A percentile compares a stretch with the other conserved stretches of the same genome.
Evolutionary conservation across 30 jellyfish, hydroid and myxozoan genomes (phyloP).

Genomic region (Sanderia malayensis): DNA sequence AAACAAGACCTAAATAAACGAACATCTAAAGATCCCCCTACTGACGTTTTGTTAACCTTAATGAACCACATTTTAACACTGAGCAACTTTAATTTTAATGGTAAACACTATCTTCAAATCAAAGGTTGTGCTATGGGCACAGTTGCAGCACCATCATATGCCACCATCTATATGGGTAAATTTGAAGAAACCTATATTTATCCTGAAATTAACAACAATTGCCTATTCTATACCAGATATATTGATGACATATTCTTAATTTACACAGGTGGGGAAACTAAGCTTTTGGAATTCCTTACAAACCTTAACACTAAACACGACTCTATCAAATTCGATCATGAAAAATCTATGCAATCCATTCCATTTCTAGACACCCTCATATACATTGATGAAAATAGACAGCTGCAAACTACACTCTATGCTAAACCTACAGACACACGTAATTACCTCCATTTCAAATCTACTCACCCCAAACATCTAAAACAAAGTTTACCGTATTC

Average conservation of each 20-base stretch:
- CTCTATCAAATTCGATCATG: slow-evolving; percentile 24
- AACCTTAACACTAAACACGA: slow-evolving; percentile 11
- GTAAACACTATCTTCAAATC: slow-evolving; percentile 30
- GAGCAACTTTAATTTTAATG: slow-evolving; percentile 21
- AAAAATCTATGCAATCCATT: neutral
- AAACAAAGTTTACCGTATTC: slow-evolving; percentile 30
- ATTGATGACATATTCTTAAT: slow-evolving; percentile 36
- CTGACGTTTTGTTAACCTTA: neutral
- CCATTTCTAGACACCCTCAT: slow-evolving; percentile 14
- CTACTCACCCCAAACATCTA: slow-evolving; percentile 23
- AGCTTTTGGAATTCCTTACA: neutral
- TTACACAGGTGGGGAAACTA: slow-evolving; percentile 15
- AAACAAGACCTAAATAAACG: neutral
- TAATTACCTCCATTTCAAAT: slow-evolving; percentile 25
- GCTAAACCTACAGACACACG: slow-evolving; percentile 40
- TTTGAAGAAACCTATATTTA: slow-evolving; percentile 29
- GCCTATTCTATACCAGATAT: slow-evolving; percentile 25
- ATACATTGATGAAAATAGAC: slow-evolving; percentile 15
- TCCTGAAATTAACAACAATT: slow-evolving; percentile 10
- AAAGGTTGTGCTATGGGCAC: slow-evolving; percentile 55
- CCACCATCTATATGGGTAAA: slow-evolving; percentile 38
- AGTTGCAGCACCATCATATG: slow-evolving; percentile 47
- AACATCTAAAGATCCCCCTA: neutral
- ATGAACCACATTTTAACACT: slow-evolving; percentile 19
- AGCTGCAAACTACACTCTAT: slow-evolving; percentile 26